Base-by-base conservation (phyloP, 1,140 invertebrate species). In the Chrysomallon squamiferum region DNA sequence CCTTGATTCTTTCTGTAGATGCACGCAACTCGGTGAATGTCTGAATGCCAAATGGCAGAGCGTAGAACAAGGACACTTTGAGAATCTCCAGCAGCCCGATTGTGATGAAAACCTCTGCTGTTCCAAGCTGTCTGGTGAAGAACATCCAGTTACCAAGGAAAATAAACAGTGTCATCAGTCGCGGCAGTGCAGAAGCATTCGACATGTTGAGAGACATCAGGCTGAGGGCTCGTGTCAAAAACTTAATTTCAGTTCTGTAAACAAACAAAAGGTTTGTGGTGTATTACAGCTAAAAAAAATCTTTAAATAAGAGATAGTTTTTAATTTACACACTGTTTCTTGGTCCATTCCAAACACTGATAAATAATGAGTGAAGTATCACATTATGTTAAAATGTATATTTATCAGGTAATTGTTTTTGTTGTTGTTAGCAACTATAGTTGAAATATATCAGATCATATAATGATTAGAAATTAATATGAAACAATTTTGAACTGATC, bases 131-230 rank as follows among this genome's bases (percentile, higher is more conserved):
- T 25, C 25, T 9, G 22, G 50, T 20, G 25, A 54, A 13, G 29
- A 54, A 54, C n/a, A 54, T 15, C 50, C 50, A 54, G 50, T 54
- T 54, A 18, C 50, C 50, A 54, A 54, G 22, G 25, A 54, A 54
- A 13, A 27, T 54, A 20, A 54, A 54, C n/a, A 54, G 29, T 0
- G 25, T 30, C 50, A 54, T 54, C 25, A 54, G 15, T 54, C 50
- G 50, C 15, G 50, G 22, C 22, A 54, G 7, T 15, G 22, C 18
- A 22, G 15, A 22, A 4, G 29, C 20, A 27, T 27, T 54, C 2
- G 50, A 20, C 29, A 54, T 1, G 13, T 25, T 54, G 22, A 54
- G 2, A 2, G 50, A 18, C 29, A 27, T 54, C 9, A 54, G 22
- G 15, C 22, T 15, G n/a, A 54, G 29, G 25, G 50, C n/a, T 3